Percentiles rank a stretch among this genome's conserved stretches.
Evolutionary conservation across 2,797 vertebrate species (phyloP).

Genomic region (Cossypha heuglini): DNA sequence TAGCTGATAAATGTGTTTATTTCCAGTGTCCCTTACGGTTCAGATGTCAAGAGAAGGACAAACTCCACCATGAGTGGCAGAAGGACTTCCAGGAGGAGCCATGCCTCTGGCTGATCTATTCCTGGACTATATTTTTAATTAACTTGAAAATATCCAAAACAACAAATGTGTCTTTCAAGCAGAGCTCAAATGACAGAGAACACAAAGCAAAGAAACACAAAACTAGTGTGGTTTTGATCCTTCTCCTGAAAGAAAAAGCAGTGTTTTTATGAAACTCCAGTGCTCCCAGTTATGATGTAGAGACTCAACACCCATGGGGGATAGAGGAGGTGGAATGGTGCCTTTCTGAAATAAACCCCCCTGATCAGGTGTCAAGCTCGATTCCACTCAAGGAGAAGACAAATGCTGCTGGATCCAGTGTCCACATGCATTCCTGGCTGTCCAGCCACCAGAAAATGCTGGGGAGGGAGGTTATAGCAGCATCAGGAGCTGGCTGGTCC

Average conservation of each 20-base stretch:
- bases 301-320: too few species aligned
- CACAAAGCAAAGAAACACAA: not conserved
- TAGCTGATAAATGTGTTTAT: not conserved
- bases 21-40: not conserved
- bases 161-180: not conserved
- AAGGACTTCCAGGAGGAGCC: not conserved
- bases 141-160: not conserved
- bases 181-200: not conserved
- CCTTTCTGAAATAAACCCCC: not conserved
- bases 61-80: not conserved
- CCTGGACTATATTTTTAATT: not conserved
- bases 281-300: not conserved
- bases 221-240: not conserved
- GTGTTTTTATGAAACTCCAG: not conserved
- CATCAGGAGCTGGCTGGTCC: not conserved
- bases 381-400: not conserved
- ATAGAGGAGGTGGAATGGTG: not conserved
- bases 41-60: not conserved
- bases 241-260: not conserved
- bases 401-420: not conserved
- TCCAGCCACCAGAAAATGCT: not conserved
- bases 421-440: not conserved
- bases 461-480: not conserved
- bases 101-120: not conserved
- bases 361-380: fast-evolving